These are phyloP conservation scores for Gadopsis bispinosus DNA, from an alignment of 2,797 vertebrate species.

Conservation along the genomic window DNA sequence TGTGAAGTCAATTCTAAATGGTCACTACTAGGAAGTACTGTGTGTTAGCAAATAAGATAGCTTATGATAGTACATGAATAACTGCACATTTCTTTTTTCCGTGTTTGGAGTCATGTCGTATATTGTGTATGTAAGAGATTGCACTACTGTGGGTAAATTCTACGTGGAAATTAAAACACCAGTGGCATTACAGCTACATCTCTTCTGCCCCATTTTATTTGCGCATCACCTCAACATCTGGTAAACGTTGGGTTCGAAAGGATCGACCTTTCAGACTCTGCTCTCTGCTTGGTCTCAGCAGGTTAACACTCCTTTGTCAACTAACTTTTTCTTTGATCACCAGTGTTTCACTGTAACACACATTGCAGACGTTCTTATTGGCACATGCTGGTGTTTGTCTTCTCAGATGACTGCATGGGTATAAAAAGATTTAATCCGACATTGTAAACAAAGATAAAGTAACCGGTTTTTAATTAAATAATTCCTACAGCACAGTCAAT, in stretches of 20 bases:
- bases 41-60: no score
- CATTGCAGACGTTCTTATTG: background rate
- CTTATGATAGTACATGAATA: background rate
- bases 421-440: background rate
- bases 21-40: background rate
- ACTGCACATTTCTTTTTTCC: background rate
- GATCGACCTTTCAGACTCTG: background rate
- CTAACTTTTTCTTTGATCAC: background rate
- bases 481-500: background rate
- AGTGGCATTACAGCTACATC: background rate
- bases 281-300: background rate
- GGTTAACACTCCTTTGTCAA: background rate
- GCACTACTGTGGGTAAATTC: no score
- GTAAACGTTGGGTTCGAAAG: background rate
- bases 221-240: background rate
- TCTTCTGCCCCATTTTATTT: background rate
- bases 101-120: background rate
- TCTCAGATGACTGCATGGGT: background rate
- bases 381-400: background rate
- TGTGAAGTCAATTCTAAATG: background rate
- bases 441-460: conserved; percentile 1
- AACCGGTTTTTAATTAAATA: background rate
- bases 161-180: no score
- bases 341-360: background rate
- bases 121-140: background rate